Conservation (phyloP, 2,797 vertebrate species). For the Oreochromis mossambicus region DNA sequence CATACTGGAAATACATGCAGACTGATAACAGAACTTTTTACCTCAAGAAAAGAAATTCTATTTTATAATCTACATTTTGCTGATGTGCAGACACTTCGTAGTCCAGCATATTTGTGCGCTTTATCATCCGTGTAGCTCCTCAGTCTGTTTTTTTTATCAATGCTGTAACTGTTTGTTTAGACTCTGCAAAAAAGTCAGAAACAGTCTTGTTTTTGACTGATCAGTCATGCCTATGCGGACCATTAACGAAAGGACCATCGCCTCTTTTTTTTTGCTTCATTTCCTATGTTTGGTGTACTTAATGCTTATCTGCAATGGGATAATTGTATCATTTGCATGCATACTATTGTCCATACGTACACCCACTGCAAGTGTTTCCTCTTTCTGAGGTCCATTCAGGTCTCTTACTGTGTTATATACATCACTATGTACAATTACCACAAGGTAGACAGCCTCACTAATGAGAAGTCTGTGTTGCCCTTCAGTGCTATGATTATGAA, state of each 20-base stretch:
- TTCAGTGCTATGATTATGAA: not conserved
- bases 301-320: not conserved
- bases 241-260: conserved; percentile 9
- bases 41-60: not conserved
- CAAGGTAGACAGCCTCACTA: not conserved
- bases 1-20: not conserved
- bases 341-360: not conserved
- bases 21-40: not conserved
- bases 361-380: not conserved
- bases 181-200: conserved; percentile 7
- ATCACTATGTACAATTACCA: not conserved
- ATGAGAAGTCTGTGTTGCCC: not conserved
- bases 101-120: not conserved
- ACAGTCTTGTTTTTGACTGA: not conserved
- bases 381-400: not conserved
- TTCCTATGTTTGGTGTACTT: not conserved
- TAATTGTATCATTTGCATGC: conserved; percentile 14
- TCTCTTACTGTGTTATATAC: not conserved
- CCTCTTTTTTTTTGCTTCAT: conserved; percentile 10
- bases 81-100: not conserved
- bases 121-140: conserved; percentile 33
- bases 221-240: conserved; percentile 39
- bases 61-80: not conserved
- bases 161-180: conserved; percentile 80
- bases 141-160: conserved; percentile 73